Conservation (phyloP, 2,888 invertebrate genomes). For the Synanthedon vespiformis region DNA sequence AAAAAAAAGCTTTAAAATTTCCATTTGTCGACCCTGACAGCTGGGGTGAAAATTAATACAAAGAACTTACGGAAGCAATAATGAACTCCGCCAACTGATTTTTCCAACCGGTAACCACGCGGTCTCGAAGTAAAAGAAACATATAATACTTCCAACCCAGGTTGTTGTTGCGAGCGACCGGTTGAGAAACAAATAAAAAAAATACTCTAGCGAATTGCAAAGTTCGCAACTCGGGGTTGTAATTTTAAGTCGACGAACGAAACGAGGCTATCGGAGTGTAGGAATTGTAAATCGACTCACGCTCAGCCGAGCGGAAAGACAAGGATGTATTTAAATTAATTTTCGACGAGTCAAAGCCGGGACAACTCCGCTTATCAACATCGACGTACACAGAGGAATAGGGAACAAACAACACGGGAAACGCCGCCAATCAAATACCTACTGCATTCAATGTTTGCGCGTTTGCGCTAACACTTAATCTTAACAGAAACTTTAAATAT, state of each 20-base stretch:
- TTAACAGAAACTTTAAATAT: no score
- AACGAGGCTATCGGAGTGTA: slow-evolving; percentile 46
- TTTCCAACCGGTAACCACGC: slow-evolving; percentile 14
- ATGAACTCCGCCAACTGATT: slow-evolving; percentile 3
- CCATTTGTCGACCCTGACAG: no score
- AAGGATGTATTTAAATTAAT: slow-evolving; percentile 63
- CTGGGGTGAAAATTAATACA: no score
- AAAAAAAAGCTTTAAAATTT: no score
- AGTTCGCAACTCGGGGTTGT: slow-evolving; percentile 33
- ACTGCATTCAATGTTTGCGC: no score
- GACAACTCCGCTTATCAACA: slow-evolving; percentile 18
- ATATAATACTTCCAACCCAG: slow-evolving; percentile 12
- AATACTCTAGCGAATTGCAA: slow-evolving; percentile 20
- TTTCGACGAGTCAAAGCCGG: slow-evolving; percentile 22
- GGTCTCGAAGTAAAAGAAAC: slow-evolving; percentile 11
- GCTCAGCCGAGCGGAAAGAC: slow-evolving; percentile 50
- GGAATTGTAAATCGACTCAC: slow-evolving; percentile 55
- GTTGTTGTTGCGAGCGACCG: slow-evolving; percentile 23
- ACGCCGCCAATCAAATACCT: neutral
- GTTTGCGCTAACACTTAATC: no score
- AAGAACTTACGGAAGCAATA: neutral
- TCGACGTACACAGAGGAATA: neutral
- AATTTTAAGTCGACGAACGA: slow-evolving; percentile 52
- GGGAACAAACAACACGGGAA: neutral
- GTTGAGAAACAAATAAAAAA: slow-evolving; percentile 33